Evolutionary conservation across 2,888 invertebrate genomes (phyloP).

Genomic region (Xanthia icteritia): DNA sequence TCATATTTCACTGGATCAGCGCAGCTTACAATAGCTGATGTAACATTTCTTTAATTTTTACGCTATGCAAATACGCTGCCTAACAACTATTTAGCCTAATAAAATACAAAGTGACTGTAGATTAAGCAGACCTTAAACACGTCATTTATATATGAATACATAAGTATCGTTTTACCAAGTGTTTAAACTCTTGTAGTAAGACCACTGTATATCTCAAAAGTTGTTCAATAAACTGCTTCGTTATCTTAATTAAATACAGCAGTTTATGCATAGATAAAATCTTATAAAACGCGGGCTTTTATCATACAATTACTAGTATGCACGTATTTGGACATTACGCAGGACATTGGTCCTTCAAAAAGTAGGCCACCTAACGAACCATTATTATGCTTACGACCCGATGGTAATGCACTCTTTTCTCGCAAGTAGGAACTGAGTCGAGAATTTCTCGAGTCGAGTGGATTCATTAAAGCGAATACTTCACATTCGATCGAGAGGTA

Average conservation of each 20-base stretch:
- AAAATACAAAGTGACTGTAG: neutral
- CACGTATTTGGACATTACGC: neutral
- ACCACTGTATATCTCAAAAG: neutral
- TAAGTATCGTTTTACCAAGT: neutral
- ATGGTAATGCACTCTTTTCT: slow-evolving; percentile 60
- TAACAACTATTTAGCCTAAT: slow-evolving; percentile 6
- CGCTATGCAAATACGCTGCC: slow-evolving; percentile 49
- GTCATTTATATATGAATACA: neutral
- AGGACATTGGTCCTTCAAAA: slow-evolving; percentile 38
- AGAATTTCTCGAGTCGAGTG: slow-evolving; percentile 71
- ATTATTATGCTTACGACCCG: slow-evolving; percentile 66
- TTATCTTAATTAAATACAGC: slow-evolving; percentile 7
- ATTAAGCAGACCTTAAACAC: neutral
- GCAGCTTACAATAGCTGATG: slow-evolving; percentile 81
- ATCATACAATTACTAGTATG: slow-evolving; percentile 24
- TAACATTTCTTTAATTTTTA: slow-evolving; percentile 73
- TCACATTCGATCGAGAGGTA: slow-evolving; percentile 74
- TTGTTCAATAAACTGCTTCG: slow-evolving; percentile 8
- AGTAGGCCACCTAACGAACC: slow-evolving; percentile 55
- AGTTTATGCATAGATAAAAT: neutral
- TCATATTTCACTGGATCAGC: slow-evolving; percentile 88
- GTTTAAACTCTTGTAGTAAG: neutral
- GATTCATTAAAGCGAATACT: slow-evolving; percentile 76
- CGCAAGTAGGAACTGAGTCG: slow-evolving; percentile 63
- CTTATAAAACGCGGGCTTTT: neutral